phyloP scores from a whole-genome alignment of 2,113 vertebrate species.

The Myanophis thanlyinensis region DNA sequence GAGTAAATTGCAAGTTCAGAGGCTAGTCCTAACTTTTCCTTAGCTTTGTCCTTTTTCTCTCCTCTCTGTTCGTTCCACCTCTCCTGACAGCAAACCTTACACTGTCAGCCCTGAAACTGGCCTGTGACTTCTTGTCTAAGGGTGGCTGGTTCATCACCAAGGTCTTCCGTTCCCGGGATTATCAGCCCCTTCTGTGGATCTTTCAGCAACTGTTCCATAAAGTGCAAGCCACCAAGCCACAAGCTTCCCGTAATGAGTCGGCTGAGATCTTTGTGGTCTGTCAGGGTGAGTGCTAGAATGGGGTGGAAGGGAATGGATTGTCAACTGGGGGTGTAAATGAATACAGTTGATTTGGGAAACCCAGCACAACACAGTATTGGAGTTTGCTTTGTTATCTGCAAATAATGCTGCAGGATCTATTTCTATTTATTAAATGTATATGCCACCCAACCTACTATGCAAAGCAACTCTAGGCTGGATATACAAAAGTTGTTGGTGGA shows the following conservation, averaged over 20 bases:
- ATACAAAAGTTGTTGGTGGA: neutral
- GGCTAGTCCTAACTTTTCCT: fast-evolving
- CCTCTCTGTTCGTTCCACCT: fast-evolving
- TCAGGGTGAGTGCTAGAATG: constrained; percentile 71
- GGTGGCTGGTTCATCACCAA: constrained; percentile 95
- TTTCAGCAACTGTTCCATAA: constrained; percentile 95
- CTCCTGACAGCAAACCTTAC: constrained; percentile 82
- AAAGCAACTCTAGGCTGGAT: neutral
- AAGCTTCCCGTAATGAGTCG: constrained; percentile 93
- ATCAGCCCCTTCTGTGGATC: constrained; percentile 95
- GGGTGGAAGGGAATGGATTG: fast-evolving
- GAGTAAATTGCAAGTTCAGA: no score
- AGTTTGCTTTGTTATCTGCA: neutral
- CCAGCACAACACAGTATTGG: neutral
- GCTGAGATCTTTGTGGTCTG: constrained; percentile 99
- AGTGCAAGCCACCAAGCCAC: constrained; percentile 94
- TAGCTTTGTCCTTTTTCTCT: neutral
- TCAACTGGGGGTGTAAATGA: fast-evolving
- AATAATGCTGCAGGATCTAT: neutral
- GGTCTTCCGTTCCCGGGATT: constrained; percentile 95
- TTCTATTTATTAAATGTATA: neutral
- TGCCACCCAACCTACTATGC: neutral
- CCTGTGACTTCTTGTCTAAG: constrained; percentile 88
- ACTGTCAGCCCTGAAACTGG: constrained; percentile 90
- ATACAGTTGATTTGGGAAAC: neutral